phyloP scores from a whole-genome alignment of 2,113 vertebrate genomes.

The Sinocyclocheilus rhinocerous region DNA sequence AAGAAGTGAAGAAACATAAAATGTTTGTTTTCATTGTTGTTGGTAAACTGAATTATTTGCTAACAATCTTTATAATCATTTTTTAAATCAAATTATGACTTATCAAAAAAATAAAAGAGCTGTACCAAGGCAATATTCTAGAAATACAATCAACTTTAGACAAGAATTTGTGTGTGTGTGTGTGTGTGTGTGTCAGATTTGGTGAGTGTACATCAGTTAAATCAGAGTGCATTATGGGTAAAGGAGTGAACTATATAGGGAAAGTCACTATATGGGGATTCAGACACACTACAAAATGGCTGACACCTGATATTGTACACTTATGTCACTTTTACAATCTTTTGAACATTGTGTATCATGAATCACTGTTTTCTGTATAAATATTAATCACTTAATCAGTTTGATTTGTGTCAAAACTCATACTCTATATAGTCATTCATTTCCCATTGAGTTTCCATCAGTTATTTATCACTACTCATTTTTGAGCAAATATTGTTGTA shows the following conservation, averaged over 20 bases:
- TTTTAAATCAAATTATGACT: not conserved
- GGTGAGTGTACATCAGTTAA: not conserved
- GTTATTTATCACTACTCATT: not conserved
- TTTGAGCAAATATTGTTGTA: constrained; percentile 24
- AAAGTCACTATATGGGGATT: not conserved
- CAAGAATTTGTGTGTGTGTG: not conserved
- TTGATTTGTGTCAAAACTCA: not conserved
- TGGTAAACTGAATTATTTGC: not conserved
- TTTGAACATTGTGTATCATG: not conserved
- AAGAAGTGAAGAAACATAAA: not conserved
- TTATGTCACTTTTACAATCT: not conserved
- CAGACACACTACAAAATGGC: not conserved
- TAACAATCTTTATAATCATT: not conserved
- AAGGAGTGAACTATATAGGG: not conserved
- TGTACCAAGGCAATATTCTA: not conserved
- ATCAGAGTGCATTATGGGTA: not conserved
- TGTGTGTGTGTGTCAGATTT: not conserved
- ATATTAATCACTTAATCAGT: not conserved
- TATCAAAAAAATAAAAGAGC: not conserved
- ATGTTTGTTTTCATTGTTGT: not conserved
- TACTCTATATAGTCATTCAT: not conserved
- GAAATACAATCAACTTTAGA: not conserved
- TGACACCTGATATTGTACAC: not conserved
- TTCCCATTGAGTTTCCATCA: not conserved
- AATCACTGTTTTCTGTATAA: not conserved